phyloP scores from a whole-genome alignment of 2,888 invertebrate genomes.

The Leptopterna dolabrata region DNA sequence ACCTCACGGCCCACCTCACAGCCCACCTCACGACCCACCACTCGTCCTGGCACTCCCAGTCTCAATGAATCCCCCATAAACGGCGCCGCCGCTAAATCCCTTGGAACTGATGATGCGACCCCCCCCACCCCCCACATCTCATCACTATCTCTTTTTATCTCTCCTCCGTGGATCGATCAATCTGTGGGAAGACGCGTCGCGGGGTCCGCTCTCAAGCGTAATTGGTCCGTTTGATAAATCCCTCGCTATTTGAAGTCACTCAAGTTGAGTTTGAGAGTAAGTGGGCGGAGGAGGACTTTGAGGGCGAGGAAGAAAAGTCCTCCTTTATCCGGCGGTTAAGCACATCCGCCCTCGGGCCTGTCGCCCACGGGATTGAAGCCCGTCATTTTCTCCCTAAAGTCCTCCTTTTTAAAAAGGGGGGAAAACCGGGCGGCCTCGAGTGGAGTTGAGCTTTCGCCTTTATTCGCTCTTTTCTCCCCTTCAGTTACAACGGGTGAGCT shows the following conservation, averaged over 20 bases:
- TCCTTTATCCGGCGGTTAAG: slow-evolving; percentile 43
- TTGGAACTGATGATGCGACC: not conserved
- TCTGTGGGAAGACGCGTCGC: not conserved
- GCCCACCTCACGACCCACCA: not conserved
- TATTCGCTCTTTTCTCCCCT: not conserved
- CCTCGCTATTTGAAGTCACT: slow-evolving; percentile 28
- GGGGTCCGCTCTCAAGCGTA: slow-evolving; percentile 23
- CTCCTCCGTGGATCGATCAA: not conserved
- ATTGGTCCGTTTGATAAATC: slow-evolving; percentile 50
- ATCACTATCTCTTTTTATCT: not conserved
- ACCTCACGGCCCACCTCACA: not conserved
- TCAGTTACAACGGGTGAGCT: not conserved
- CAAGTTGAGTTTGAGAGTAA: not conserved
- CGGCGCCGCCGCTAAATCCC: slow-evolving; percentile 2
- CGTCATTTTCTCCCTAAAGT: slow-evolving; percentile 30
- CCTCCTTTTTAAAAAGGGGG: not conserved
- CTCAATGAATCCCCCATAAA: not conserved
- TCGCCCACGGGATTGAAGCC: slow-evolving; percentile 25
- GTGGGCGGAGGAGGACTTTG: not conserved
- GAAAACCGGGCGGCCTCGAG: not conserved
- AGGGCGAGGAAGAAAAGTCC: not conserved
- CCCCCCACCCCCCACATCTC: too few relatives aligned
- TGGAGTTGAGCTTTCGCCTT: slow-evolving; percentile 20
- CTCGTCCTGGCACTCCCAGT: not conserved
- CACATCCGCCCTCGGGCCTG: slow-evolving; percentile 17